Evolutionary conservation across 2,888 invertebrate genomes (phyloP).

Genomic region (Eupelmus urozonus): DNA sequence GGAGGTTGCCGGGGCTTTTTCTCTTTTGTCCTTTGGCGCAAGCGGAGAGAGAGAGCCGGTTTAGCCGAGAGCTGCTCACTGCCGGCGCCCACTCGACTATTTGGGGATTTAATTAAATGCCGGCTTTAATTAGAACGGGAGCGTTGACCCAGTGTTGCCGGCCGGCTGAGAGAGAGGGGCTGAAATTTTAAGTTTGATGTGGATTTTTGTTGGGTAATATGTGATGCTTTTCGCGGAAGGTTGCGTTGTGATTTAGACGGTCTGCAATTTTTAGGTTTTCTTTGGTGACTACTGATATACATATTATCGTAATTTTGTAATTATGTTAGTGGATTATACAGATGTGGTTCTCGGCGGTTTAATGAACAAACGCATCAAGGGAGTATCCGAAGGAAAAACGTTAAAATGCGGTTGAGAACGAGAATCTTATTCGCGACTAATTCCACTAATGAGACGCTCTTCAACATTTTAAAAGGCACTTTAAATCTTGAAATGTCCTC

Average conservation of each 20-base stretch:
- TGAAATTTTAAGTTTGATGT: too few species aligned
- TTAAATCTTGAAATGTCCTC: background rate
- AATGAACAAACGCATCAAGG: background rate
- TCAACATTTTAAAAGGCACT: background rate
- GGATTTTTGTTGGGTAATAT: too few species aligned
- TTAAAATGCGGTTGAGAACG: background rate
- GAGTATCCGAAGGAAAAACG: background rate
- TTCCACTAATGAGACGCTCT: background rate
- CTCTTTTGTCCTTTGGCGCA: background rate
- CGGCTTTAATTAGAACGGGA: background rate
- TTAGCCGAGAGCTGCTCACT: background rate
- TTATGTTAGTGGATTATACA: too few species aligned
- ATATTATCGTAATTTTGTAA: too few species aligned
- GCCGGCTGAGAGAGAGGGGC: too few species aligned
- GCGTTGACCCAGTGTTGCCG: too few species aligned
- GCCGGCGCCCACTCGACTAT: background rate
- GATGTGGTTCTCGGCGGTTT: too few species aligned
- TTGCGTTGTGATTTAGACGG: too few species aligned
- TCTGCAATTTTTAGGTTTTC: too few species aligned
- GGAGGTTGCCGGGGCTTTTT: background rate
- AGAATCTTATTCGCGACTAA: background rate
- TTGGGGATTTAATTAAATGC: background rate
- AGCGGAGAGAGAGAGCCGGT: background rate
- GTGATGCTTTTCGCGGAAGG: too few species aligned
- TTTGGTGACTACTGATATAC: too few species aligned